Percentiles rank a stretch among this genome's conserved stretches.
Evolutionary conservation across 1,140 invertebrate species (phyloP).

Genomic region (Xylocopa sonorina): DNA sequence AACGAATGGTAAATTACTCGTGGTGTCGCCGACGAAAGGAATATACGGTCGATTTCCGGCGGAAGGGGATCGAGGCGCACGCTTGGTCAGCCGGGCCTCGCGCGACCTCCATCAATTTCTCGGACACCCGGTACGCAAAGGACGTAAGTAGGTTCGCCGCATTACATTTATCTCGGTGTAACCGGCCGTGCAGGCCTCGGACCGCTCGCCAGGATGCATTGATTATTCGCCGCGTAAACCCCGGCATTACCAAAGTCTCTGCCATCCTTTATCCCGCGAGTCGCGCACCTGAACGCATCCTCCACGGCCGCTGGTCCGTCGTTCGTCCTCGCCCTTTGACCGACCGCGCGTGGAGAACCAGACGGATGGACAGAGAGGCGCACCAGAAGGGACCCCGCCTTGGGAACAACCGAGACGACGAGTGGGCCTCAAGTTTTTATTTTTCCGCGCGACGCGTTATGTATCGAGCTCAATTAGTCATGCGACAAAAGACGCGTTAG

Average conservation of each 20-base stretch:
- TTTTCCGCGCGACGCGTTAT: slow-evolving; percentile 49
- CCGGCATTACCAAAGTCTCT: slow-evolving; percentile 61
- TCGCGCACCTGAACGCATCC: slow-evolving; percentile 64
- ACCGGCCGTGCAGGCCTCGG: slow-evolving; percentile 54
- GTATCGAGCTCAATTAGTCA: slow-evolving; percentile 67
- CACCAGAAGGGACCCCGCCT: too few relatives aligned
- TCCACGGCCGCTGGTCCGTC: slow-evolving; percentile 4
- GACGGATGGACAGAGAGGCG: too few relatives aligned
- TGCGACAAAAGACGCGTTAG: slow-evolving; percentile 68
- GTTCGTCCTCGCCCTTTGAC: slow-evolving; percentile 63
- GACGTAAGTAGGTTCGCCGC: slow-evolving; percentile 63
- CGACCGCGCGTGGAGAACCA: too few relatives aligned
- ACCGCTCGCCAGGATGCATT: slow-evolving; percentile 66
- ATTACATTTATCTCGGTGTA: slow-evolving; percentile 67
- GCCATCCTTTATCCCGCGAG: slow-evolving; percentile 55
- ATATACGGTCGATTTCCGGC: slow-evolving; percentile 1
- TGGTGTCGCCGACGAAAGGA: background rate
- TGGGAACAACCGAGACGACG: too few relatives aligned
- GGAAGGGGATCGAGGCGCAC: background rate
- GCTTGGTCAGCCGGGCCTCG: background rate
- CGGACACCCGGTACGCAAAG: slow-evolving; percentile 57
- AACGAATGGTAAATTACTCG: too few relatives aligned
- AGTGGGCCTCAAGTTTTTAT: slow-evolving; percentile 35
- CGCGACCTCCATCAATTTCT: slow-evolving; percentile 45
- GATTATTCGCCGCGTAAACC: slow-evolving; percentile 68